These are phyloP conservation scores for Thera obeliscata DNA, from an alignment of 2,888 invertebrate species.

Conservation along the genomic window DNA sequence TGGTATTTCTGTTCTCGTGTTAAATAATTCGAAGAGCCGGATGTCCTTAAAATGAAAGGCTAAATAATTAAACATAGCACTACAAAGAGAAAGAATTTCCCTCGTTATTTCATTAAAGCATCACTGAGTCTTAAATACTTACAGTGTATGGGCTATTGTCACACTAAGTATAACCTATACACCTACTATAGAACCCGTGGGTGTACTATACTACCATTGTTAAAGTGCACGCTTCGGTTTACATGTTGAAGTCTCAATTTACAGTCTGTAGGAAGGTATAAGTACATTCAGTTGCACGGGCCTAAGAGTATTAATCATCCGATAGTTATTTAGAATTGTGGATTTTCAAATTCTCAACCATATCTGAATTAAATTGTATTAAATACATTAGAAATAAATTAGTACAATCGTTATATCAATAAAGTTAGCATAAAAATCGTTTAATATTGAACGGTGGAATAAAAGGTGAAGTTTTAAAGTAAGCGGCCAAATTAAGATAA, in stretches of 20 bases:
- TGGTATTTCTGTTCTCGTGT: no score
- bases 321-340: constrained; percentile 30
- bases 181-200: constrained; percentile 15
- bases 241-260: constrained; percentile 36
- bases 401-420: constrained; percentile 34
- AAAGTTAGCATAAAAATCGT: constrained; percentile 25
- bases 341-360: constrained; percentile 28
- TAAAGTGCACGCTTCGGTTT: constrained; percentile 30
- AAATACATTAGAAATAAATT: constrained; percentile 30
- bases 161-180: no score
- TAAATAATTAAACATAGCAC: no score
- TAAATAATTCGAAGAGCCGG: no score
- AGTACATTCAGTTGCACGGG: no score
- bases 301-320: constrained; percentile 15
- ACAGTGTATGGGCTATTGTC: constrained; percentile 32
- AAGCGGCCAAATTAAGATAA: constrained; percentile 32
- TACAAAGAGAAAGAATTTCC: no score
- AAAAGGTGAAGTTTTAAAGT: constrained; percentile 1
- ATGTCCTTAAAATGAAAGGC: no score
- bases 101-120: no score
- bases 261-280: no score
- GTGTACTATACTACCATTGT: constrained; percentile 34
- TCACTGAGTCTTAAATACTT: no score
- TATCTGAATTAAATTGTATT: constrained; percentile 33
- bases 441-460: constrained; percentile 15